Evolutionary conservation across 2,888 invertebrate species (phyloP).

Genomic region (Willowsia nigromaculata): DNA sequence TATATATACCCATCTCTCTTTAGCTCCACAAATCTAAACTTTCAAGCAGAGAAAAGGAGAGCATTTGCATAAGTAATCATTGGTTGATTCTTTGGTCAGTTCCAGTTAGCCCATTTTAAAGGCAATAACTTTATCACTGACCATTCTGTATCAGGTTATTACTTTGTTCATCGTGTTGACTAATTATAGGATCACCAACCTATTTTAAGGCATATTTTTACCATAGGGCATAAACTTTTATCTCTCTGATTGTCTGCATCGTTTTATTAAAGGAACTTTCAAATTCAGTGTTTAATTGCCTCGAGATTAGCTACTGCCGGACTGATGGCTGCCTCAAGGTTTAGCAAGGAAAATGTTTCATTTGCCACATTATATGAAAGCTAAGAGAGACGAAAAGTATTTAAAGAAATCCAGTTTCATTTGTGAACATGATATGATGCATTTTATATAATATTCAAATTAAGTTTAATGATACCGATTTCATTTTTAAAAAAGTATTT

Average conservation of each 20-base stretch:
- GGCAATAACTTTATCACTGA: conserved; percentile 66
- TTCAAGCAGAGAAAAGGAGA: neutral
- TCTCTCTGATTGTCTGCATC: neutral
- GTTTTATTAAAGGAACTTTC: conserved; percentile 34
- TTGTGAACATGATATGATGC: conserved; percentile 47
- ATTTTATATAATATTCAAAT: conserved; percentile 59
- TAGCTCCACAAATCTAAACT: neutral
- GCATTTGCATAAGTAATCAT: conserved; percentile 66
- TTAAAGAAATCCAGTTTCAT: conserved; percentile 35
- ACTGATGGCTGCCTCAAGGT: conserved; percentile 42
- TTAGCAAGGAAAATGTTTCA: neutral
- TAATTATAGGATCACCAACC: conserved; percentile 59
- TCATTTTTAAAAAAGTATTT: neutral
- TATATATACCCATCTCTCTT: no score
- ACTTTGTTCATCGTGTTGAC: conserved; percentile 51
- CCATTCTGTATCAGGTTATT: conserved; percentile 33
- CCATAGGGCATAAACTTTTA: conserved; percentile 35
- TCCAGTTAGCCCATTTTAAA: conserved; percentile 42
- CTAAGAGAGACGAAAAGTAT: neutral
- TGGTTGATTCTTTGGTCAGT: conserved; percentile 53
- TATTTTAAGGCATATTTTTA: conserved; percentile 49
- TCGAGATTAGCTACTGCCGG: conserved; percentile 54
- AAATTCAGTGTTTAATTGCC: conserved; percentile 63
- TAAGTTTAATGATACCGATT: conserved; percentile 56
- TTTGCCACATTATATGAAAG: neutral